Conservation (phyloP, 2,113 vertebrate species). For the Bombycilla garrulus region DNA sequence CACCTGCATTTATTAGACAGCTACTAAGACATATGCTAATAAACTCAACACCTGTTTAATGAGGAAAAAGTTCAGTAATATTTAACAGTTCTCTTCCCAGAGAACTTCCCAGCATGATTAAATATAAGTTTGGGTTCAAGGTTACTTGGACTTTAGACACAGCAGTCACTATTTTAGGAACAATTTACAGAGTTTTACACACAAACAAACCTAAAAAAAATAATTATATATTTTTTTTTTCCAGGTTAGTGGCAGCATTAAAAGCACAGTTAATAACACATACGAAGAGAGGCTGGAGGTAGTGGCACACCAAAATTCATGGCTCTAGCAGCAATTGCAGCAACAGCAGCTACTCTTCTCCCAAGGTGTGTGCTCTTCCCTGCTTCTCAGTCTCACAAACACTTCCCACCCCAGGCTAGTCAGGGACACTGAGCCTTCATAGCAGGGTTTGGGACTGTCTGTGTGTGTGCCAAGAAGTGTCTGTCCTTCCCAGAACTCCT, state of each 20-base stretch:
- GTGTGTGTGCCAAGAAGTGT: not conserved
- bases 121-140: not conserved
- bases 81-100: not conserved
- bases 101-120: not conserved
- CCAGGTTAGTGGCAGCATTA: not conserved
- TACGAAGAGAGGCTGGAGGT: not conserved
- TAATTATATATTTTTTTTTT: not conserved
- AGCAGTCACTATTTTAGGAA: not conserved
- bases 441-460: not conserved
- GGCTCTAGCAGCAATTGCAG: not conserved
- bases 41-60: not conserved
- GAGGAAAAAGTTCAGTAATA: not conserved
- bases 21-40: not conserved
- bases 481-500: not conserved
- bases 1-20: not conserved
- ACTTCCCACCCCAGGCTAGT: not conserved
- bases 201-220: not conserved
- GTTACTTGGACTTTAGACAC: not conserved
- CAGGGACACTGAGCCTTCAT: not conserved
- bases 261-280: not conserved
- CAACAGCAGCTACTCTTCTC: not conserved
- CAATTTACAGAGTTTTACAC: not conserved
- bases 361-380: not conserved
- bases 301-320: not conserved
- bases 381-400: not conserved